A percentile compares a stretch with the other conserved stretches of the same genome.
Conservation (phyloP, 2,888 invertebrate genomes). For the Dicyrtoma fusca region DNA sequence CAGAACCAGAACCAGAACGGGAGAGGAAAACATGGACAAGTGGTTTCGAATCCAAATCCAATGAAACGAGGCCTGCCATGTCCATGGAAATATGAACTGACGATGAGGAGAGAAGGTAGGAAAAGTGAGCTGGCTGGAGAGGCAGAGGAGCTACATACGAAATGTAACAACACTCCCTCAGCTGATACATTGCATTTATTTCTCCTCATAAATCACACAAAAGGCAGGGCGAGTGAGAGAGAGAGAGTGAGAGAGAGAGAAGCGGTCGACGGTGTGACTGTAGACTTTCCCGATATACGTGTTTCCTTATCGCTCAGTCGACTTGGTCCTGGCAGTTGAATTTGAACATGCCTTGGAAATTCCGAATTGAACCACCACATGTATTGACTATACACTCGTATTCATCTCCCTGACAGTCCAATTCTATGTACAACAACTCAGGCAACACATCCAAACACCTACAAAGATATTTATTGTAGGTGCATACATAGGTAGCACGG, state of each 20-base stretch:
- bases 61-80: neutral
- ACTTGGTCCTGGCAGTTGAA: neutral
- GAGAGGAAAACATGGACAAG: conserved; percentile 2
- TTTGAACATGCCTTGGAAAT: conserved; percentile 28
- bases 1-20: no score
- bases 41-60: neutral
- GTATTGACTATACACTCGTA: conserved; percentile 6
- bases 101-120: conserved; percentile 9
- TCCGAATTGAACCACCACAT: conserved; percentile 15
- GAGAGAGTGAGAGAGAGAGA: neutral
- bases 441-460: no score
- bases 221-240: conserved; percentile 42
- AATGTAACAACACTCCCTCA: neutral
- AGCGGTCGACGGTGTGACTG: no score
- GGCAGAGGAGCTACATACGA: conserved; percentile 1
- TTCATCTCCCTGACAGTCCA: no score
- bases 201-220: conserved; percentile 56
- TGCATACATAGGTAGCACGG: no score
- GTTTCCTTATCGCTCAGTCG: neutral
- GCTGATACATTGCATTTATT: conserved; percentile 46
- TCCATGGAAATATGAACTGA: conserved; percentile 16
- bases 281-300: no score
- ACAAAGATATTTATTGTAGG: no score
- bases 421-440: no score
- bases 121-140: conserved; percentile 4